These are phyloP conservation scores for Drosophila infuscata DNA, from an alignment of 2,888 invertebrate genomes.

Conservation along the genomic window DNA sequence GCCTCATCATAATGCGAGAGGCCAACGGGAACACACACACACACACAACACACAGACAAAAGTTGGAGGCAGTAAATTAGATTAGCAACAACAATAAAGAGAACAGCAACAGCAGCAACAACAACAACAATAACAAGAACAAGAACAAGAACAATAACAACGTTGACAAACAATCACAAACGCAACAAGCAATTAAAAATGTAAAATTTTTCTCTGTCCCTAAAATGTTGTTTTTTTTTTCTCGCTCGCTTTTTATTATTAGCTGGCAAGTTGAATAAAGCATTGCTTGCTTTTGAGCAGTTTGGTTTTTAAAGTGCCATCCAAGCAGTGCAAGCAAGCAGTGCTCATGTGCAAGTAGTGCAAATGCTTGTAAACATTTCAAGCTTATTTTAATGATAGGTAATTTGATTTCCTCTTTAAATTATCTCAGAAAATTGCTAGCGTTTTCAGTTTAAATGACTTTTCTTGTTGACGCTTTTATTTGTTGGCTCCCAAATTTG, in stretches of 20 bases:
- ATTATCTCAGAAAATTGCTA: not conserved
- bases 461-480: not conserved
- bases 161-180: slow-evolving; percentile 75
- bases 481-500: not conserved
- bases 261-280: slow-evolving; percentile 50
- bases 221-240: slow-evolving; percentile 14
- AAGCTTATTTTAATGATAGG: not conserved
- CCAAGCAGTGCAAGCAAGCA: slow-evolving; percentile 44
- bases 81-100: slow-evolving; percentile 69
- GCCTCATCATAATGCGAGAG: slow-evolving; percentile 74
- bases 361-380: not conserved
- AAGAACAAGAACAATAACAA: slow-evolving; percentile 43
- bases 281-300: slow-evolving; percentile 53
- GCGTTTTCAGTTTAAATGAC: not conserved
- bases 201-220: slow-evolving; percentile 56
- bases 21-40: slow-evolving; percentile 42
- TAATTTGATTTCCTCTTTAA: not conserved
- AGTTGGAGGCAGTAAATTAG: slow-evolving; percentile 80
- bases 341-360: slow-evolving; percentile 18
- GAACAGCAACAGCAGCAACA: not conserved
- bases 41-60: slow-evolving; percentile 50
- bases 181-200: slow-evolving; percentile 77
- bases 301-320: not conserved
- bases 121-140: slow-evolving; percentile 12
- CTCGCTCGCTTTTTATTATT: slow-evolving; percentile 27